Evolutionary conservation across 2,113 vertebrate genomes (phyloP), one percentile per base, ranked within the genome.

Genomic region (Etheostoma spectabile): DNA sequence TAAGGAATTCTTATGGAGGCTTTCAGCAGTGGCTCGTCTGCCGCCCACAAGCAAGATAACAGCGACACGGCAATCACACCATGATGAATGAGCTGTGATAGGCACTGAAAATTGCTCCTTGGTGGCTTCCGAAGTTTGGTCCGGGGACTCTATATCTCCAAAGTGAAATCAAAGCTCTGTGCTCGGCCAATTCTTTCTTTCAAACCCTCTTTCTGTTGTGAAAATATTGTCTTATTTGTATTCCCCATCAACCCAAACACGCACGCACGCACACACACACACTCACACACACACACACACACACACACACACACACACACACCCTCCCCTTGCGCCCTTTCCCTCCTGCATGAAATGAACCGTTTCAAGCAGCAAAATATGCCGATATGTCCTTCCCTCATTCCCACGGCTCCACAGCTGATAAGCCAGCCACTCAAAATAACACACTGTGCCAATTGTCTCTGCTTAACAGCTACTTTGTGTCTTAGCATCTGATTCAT

Each of bases 1-100:
- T 93, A 84, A 83, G 57, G 80, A 79, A 77, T 86, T 86, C 82
- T 86, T 83, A 69, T 71, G 68, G 82, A 82, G 80, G 79, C 78
- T 88, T 84, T 89, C 71, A 83, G 77, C 79, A 64, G 74, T 11
- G 60, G 64, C 86, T 76, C 12, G 70, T 80, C 82, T 77, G 80
- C 84, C n/a, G 78, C 79, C 84, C 82, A 88, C 78, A 76, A 83
- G 82, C 33, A 48, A 92, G 91, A 92, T 90, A 94, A 93, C 88
- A 18, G 87, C 75, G 73, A 93, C 89, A 89, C 78, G 70, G 86
- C 91, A 91, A 93, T 93, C 93, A 88, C 88, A 74, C 80, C 45
- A 74, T 94, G 94, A 94, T 93, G 93, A 93, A 94, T 92, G 93
- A 91, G 89, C 86, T 77, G 84, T 87, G 93, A 94, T 93, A 91